Conservation (phyloP, 1,140 invertebrate genomes). For the Lepidostoma basale region DNA sequence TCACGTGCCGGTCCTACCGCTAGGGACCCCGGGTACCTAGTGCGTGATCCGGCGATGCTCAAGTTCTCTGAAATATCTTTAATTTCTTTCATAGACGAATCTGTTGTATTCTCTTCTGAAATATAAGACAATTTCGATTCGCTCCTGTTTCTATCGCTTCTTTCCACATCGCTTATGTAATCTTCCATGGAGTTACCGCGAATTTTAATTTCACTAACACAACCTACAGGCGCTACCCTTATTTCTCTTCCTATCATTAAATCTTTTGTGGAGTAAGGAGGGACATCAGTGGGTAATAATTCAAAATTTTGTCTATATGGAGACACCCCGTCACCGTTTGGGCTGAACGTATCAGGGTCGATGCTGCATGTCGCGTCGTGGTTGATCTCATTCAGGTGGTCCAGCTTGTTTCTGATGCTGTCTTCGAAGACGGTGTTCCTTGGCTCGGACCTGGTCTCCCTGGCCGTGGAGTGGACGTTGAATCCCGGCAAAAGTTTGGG, state of each 20-base stretch:
- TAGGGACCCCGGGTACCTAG: background rate
- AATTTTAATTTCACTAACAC: background rate
- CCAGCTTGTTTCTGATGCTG: conserved; percentile 33
- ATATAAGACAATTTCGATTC: conserved; percentile 41
- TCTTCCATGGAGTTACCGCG: background rate
- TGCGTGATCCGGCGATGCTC: background rate
- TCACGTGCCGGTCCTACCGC: background rate
- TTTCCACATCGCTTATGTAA: background rate
- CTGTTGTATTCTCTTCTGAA: conserved; percentile 42
- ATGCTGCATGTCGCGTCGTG: conserved; percentile 1
- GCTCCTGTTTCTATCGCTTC: conserved; percentile 17
- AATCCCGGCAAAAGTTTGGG: conserved; percentile 64
- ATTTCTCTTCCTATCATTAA: background rate
- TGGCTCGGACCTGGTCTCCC: conserved; percentile 40
- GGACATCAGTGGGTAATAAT: too few relatives aligned
- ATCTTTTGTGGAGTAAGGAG: background rate
- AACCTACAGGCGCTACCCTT: background rate
- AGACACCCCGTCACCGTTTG: conserved; percentile 5
- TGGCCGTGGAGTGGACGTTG: conserved; percentile 31
- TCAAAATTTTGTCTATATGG: background rate
- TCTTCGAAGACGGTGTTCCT: conserved; percentile 38
- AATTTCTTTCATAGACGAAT: conserved; percentile 32
- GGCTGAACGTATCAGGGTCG: background rate
- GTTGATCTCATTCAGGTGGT: conserved; percentile 37
- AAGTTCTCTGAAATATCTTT: conserved; percentile 18